Percentiles rank a stretch among this genome's conserved stretches.
phyloP scores from a whole-genome alignment of 2,888 invertebrate genomes.

The Erynnis tages region DNA sequence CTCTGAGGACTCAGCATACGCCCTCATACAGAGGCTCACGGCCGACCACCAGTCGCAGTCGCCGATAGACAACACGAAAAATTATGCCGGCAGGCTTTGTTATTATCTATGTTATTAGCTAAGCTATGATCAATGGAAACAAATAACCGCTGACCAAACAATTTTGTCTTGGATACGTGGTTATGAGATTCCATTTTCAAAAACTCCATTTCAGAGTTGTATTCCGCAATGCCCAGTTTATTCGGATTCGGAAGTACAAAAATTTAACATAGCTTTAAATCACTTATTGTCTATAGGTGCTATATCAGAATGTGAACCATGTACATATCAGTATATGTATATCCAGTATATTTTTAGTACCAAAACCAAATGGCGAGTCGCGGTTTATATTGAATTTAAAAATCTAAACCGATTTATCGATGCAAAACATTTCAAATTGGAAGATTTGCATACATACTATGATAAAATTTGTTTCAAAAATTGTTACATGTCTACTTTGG shows the following conservation, averaged over 20 bases:
- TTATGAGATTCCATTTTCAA: background rate
- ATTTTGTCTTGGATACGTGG: constrained; percentile 1
- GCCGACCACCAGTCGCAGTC: background rate
- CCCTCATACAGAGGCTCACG: background rate
- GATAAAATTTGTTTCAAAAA: constrained; percentile 18
- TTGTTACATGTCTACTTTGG: constrained; percentile 20
- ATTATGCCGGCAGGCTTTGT: constrained; percentile 5
- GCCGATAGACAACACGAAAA: constrained; percentile 6
- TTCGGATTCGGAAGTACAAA: background rate
- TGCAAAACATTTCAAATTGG: constrained; percentile 29
- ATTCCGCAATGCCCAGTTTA: background rate
- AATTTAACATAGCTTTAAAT: background rate
- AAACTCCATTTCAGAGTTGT: constrained; percentile 5
- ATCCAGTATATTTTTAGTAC: constrained; percentile 3
- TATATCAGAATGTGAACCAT: constrained; percentile 9
- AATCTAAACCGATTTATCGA: constrained; percentile 23
- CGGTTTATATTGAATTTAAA: constrained; percentile 30
- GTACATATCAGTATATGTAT: background rate
- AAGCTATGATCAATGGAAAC: constrained; percentile 5
- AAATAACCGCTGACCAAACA: constrained; percentile 5
- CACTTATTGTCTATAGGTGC: background rate
- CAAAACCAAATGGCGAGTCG: constrained; percentile 18
- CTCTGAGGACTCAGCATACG: background rate
- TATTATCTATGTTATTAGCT: background rate
- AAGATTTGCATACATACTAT: constrained; percentile 20